These are phyloP conservation scores for Tachina fera DNA, from an alignment of 2,888 invertebrate species.

Conservation along the genomic window DNA sequence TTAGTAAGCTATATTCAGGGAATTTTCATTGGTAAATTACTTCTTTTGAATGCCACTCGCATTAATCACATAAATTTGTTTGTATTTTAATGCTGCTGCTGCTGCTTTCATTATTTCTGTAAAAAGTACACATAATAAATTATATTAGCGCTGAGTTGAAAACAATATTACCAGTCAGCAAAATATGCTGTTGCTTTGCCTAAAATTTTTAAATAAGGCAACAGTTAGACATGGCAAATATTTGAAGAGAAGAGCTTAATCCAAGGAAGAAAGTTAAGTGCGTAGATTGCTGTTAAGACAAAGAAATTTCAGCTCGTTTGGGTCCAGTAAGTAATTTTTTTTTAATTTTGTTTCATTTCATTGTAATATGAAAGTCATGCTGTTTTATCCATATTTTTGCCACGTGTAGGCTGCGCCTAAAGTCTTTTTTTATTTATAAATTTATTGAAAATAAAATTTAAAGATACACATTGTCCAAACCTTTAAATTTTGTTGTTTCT, in stretches of 20 bases:
- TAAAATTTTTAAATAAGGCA: conserved; percentile 44
- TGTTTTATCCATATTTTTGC: too few species aligned
- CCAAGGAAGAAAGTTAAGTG: too few species aligned
- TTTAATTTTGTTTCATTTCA: too few species aligned
- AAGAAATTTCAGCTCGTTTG: too few species aligned
- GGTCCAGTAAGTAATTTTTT: too few species aligned
- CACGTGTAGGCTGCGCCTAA: too few species aligned
- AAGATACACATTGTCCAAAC: conserved; percentile 53
- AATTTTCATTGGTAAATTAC: not conserved
- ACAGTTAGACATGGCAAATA: too few species aligned
- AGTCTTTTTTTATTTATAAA: conserved; percentile 4
- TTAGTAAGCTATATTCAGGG: not conserved
- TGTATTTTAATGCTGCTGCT: conserved; percentile 40
- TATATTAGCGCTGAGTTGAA: conserved; percentile 81
- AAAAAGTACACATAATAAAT: conserved; percentile 79
- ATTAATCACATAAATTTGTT: conserved; percentile 53
- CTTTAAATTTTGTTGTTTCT: conserved; percentile 46
- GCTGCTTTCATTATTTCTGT: conserved; percentile 58
- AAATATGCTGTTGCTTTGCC: conserved; percentile 40
- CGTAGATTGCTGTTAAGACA: too few species aligned
- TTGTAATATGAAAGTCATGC: too few species aligned
- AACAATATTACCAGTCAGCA: conserved; percentile 75
- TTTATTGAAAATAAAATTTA: conserved; percentile 52
- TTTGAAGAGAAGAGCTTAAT: too few species aligned
- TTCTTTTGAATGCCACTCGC: conserved; percentile 1